phyloP scores from a whole-genome alignment of 1,140 invertebrate genomes.

The Drosophila jambulina region DNA sequence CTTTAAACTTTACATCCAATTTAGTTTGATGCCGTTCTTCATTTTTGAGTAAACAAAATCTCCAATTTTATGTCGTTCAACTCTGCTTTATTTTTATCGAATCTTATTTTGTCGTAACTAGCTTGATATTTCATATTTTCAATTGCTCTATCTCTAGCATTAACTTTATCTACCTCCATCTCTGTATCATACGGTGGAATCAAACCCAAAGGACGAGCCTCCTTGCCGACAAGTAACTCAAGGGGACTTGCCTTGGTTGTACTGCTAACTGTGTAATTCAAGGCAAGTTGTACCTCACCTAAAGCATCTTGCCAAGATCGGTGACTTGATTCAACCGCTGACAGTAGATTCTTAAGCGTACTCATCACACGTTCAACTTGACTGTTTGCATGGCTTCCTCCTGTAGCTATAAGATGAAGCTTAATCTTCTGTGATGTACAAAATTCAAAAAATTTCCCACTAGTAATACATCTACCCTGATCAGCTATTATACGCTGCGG shows the following conservation, averaged over 20 bases:
- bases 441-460: constrained; percentile 6
- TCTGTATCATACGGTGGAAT: not conserved
- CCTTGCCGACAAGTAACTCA: too few species aligned
- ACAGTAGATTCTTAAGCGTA: too few species aligned
- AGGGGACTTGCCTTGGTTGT: too few species aligned
- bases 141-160: too few species aligned
- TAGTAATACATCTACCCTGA: constrained; percentile 6
- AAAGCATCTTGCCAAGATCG: too few species aligned
- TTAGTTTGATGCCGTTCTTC: constrained; percentile 20
- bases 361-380: constrained; percentile 27
- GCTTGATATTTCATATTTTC: too few species aligned
- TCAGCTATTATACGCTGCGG: too few species aligned
- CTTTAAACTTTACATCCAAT: constrained; percentile 17
- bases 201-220: too few species aligned
- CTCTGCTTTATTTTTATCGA: constrained; percentile 26
- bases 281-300: too few species aligned
- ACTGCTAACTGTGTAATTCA: too few species aligned
- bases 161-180: too few species aligned
- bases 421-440: constrained; percentile 17
- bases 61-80: constrained; percentile 12
- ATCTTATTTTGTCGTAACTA: constrained; percentile 10
- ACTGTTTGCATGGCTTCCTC: constrained; percentile 31
- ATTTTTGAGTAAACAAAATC: constrained; percentile 20
- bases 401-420: constrained; percentile 27
- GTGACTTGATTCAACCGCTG: too few species aligned